Evolutionary conservation across 2,888 invertebrate species (phyloP).

Genomic region (Gasteruption jaculator): DNA sequence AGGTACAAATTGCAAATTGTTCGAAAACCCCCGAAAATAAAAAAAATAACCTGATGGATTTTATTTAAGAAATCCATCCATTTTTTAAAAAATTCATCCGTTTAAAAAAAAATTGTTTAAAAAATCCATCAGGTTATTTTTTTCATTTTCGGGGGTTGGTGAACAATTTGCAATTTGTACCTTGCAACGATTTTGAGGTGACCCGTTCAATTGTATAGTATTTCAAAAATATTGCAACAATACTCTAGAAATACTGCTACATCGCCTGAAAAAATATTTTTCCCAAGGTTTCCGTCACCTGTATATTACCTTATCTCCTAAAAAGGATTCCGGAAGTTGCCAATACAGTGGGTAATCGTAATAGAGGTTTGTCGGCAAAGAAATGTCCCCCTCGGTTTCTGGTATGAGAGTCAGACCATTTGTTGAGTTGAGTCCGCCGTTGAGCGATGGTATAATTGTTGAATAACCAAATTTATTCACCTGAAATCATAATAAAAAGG

Average conservation of each 20-base stretch:
- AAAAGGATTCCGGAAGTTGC: conserved; percentile 74
- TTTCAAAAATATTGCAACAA: conserved; percentile 1
- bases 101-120: too few relatives aligned
- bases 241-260: conserved; percentile 7
- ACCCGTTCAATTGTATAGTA: too few relatives aligned
- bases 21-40: too few relatives aligned
- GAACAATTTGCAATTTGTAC: too few relatives aligned
- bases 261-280: conserved; percentile 4
- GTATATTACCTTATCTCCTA: conserved; percentile 76
- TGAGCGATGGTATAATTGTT: conserved; percentile 32
- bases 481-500: conserved; percentile 24
- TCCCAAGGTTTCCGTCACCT: too few relatives aligned
- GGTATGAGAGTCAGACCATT: conserved; percentile 64
- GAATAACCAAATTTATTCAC: conserved; percentile 38
- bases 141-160: too few relatives aligned
- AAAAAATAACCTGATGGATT: too few relatives aligned
- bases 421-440: conserved; percentile 55
- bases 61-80: too few relatives aligned
- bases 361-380: conserved; percentile 54
- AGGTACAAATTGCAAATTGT: too few relatives aligned
- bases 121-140: too few relatives aligned
- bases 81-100: too few relatives aligned
- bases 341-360: conserved; percentile 74
- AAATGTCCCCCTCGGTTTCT: conserved; percentile 56
- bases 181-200: too few relatives aligned